Percentiles rank a stretch among this genome's conserved stretches.
These are phyloP conservation scores for Lasioglossum pauxillum DNA, from an alignment of 2,888 invertebrate species.

Conservation along the genomic window DNA sequence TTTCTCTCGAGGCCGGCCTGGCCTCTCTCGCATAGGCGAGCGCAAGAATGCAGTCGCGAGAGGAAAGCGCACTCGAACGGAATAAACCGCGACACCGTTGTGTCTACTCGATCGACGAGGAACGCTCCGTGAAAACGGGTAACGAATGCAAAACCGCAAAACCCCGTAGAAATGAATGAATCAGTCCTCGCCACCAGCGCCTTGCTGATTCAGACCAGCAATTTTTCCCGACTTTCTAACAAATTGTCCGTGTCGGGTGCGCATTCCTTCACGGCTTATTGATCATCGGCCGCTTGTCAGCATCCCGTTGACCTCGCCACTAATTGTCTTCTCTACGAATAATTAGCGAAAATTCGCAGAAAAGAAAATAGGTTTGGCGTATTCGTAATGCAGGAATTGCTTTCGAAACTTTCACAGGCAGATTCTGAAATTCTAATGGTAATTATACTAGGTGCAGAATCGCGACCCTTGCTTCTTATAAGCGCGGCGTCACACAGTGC, in stretches of 20 bases:
- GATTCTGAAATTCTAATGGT: neutral
- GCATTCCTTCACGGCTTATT: slow-evolving; percentile 21
- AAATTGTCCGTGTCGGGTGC: slow-evolving; percentile 12
- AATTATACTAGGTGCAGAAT: neutral
- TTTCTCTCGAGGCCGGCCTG: slow-evolving; percentile 39
- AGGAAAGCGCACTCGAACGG: slow-evolving; percentile 49
- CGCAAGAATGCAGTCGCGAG: slow-evolving; percentile 39
- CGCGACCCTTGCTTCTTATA: too few species aligned
- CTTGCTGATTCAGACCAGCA: neutral
- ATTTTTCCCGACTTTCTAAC: slow-evolving; percentile 7
- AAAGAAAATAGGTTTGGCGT: neutral
- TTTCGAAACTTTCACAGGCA: neutral
- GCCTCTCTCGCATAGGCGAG: slow-evolving; percentile 22
- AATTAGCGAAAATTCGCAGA: neutral
- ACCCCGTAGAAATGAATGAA: slow-evolving; percentile 39
- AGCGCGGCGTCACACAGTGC: too few species aligned
- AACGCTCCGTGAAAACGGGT: slow-evolving; percentile 10
- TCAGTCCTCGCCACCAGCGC: neutral
- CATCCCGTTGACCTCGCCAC: neutral
- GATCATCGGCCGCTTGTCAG: neutral
- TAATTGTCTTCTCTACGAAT: neutral
- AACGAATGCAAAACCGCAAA: neutral
- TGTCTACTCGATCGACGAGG: slow-evolving; percentile 5
- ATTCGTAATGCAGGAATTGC: neutral
- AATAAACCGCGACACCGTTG: slow-evolving; percentile 12